phyloP scores from a whole-genome alignment of 1,140 invertebrate species.

The Mamestra configurata region DNA sequence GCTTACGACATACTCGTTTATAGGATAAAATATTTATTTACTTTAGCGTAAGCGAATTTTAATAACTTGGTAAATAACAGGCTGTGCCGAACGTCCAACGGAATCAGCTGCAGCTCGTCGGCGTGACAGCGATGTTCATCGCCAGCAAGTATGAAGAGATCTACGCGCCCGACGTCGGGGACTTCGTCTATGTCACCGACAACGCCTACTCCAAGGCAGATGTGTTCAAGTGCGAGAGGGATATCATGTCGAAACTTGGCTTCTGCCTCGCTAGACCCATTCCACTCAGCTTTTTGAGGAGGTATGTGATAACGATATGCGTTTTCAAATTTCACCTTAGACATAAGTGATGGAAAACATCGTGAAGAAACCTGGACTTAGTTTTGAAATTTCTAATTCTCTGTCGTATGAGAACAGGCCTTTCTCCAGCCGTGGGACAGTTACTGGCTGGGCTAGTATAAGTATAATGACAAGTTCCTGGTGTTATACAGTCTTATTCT shows the following conservation, averaged over 20 bases:
- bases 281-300: conserved; percentile 95
- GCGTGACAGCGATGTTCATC: conserved; percentile 96
- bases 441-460: too few species aligned
- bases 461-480: too few species aligned
- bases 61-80: conserved; percentile 55
- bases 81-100: conserved; percentile 87
- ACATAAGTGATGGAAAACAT: too few species aligned
- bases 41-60: too few species aligned
- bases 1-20: not conserved
- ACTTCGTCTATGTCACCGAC: conserved; percentile 98
- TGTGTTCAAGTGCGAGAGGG: conserved; percentile 95
- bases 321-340: too few species aligned
- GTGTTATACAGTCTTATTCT: too few species aligned
- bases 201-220: conserved; percentile 94
- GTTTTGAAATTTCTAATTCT: too few species aligned
- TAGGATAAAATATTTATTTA: too few species aligned
- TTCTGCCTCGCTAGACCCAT: conserved; percentile 95
- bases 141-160: conserved; percentile 99
- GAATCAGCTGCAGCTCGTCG: conserved; percentile 95
- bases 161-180: conserved; percentile 94
- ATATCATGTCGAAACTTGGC: conserved; percentile 92
- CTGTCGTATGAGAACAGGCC: too few species aligned
- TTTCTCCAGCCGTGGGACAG: too few species aligned
- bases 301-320: too few species aligned
- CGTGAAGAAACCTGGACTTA: too few species aligned